These are phyloP conservation scores for Aspidapion aeneum DNA, from an alignment of 2,888 invertebrate species.

Conservation along the genomic window DNA sequence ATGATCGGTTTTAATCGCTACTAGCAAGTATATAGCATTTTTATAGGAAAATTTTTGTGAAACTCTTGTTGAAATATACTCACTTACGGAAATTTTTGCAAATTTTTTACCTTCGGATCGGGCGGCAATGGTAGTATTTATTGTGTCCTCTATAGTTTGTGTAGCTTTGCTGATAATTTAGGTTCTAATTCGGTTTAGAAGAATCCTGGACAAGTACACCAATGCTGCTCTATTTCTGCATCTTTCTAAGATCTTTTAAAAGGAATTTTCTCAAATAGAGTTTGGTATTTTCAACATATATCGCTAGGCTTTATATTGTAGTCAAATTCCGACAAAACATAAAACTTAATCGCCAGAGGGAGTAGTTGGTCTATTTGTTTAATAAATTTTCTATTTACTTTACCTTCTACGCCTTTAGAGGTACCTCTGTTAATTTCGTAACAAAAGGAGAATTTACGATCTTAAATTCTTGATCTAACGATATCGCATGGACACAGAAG, in stretches of 20 bases:
- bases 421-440: no score
- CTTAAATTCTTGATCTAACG: no score
- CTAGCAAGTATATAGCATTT: conserved; percentile 55
- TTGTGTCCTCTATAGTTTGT: conserved; percentile 45
- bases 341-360: conserved; percentile 72
- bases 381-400: conserved; percentile 55
- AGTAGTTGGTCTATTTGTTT: conserved; percentile 66
- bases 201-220: conserved; percentile 73
- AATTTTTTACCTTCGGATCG: conserved; percentile 41
- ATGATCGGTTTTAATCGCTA: conserved; percentile 66
- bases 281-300: conserved; percentile 62
- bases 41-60: conserved; percentile 35
- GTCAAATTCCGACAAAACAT: conserved; percentile 50
- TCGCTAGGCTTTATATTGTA: conserved; percentile 42
- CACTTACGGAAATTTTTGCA: conserved; percentile 38
- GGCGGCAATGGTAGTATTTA: conserved; percentile 26
- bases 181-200: conserved; percentile 49
- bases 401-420: no score
- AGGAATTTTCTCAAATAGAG: conserved; percentile 55
- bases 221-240: conserved; percentile 64
- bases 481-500: no score
- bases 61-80: conserved; percentile 35
- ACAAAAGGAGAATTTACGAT: no score
- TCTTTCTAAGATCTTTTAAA: conserved; percentile 63
- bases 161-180: conserved; percentile 53